Evolutionary conservation across 1,140 invertebrate species (phyloP).

Genomic region (Drosophila willistoni): DNA sequence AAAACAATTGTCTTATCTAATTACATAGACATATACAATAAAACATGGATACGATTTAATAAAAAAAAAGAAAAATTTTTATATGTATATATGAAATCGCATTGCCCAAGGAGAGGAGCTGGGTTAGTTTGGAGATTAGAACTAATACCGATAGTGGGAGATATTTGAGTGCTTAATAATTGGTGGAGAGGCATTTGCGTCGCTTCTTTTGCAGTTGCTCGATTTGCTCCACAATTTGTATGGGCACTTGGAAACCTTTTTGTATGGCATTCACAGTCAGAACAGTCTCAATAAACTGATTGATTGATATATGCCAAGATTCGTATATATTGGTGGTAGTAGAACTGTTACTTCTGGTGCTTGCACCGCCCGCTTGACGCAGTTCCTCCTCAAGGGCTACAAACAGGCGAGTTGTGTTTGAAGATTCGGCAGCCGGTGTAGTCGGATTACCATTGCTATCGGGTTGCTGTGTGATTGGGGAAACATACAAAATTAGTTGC

Average conservation of each 20-base stretch:
- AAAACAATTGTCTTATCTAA: constrained; percentile 80
- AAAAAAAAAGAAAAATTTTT: constrained; percentile 19
- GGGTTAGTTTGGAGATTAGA: constrained; percentile 28
- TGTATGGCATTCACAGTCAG: constrained; percentile 72
- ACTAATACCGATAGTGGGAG: constrained; percentile 3
- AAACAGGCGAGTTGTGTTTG: constrained; percentile 67
- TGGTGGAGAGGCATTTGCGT: constrained; percentile 75
- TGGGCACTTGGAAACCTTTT: constrained; percentile 63
- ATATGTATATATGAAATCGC: constrained; percentile 44
- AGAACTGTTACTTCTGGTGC: constrained; percentile 52
- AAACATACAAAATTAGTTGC: not conserved
- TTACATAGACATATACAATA: constrained; percentile 52
- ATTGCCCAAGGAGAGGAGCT: constrained; percentile 56
- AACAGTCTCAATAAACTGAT: constrained; percentile 78
- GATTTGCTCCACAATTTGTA: constrained; percentile 72
- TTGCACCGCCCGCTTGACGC: constrained; percentile 46
- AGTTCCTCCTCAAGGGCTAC: constrained; percentile 75
- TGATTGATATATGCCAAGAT: constrained; percentile 79
- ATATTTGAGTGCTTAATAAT: constrained; percentile 43
- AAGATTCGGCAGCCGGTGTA: constrained; percentile 70
- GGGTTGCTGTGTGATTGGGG: constrained; percentile 47
- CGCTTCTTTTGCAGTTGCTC: constrained; percentile 80
- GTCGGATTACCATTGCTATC: constrained; percentile 82
- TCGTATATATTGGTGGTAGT: constrained; percentile 59
- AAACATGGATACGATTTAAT: constrained; percentile 58